Evolutionary conservation across 2,113 vertebrate species (phyloP), one percentile per base, ranked within the genome.

Genomic region (Atherinomorus stipes): DNA sequence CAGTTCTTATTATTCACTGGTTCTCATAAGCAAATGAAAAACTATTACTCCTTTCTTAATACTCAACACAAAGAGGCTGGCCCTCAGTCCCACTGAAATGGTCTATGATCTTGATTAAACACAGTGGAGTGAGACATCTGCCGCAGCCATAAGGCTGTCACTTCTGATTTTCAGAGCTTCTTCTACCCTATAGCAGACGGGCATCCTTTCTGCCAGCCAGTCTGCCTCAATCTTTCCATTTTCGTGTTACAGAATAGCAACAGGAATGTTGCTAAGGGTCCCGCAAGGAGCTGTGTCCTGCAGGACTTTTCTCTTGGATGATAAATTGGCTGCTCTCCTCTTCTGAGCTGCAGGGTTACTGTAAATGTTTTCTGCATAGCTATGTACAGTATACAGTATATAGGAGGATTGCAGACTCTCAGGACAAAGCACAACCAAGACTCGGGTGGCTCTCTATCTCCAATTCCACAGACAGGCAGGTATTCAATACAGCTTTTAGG

Each of bases 91-190:
- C 15, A 15, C 21, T 74, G 25, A 77, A 71, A 71, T 28, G 58
- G 18, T 79, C 42, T 64, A 50, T 64, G 72, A 77, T 80, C 45
- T 78, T 74, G 67, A 74, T 76, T 69, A 75, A 74, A 67, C 62
- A 49, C 52, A 75, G 52, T 53, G 37, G 50, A 64, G 28, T 71
- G 66, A 78, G 71, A 70, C 83, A 88, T 89, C 80, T 90, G 86
- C 69, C 73, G 64, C 60, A 45, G 66, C 73, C 80, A 87, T 86
- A 81, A 63, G 79, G 77, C 51, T 42, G 87, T 84, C 79, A 72
- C 57, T 57, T 26, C 56, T 71, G 67, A 83, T 85, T 52, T 67
- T 64, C 58, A 79, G 74, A 83, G 57, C 50, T n/a, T 60, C 56
- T 74, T 47, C 73, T 47, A 64, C 64, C 62, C 66, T 65, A 69